Conservation (phyloP, 2,888 invertebrate genomes). For the Yponomeuta evonymella region DNA sequence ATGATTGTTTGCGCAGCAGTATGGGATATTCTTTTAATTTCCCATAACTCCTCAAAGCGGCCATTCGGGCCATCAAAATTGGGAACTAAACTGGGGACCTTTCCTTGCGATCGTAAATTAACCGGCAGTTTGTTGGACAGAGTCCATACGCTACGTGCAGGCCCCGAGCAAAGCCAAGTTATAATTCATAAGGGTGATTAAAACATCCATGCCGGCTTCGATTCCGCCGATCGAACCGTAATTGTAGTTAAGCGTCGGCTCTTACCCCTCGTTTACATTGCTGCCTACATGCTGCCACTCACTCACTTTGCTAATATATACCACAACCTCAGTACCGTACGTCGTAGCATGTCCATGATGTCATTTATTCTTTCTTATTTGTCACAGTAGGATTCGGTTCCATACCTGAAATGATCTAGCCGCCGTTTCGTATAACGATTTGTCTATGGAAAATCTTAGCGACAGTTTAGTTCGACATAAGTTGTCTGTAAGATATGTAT, state of each 20-base stretch:
- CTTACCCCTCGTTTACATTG: background rate
- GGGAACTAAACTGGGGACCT: background rate
- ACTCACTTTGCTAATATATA: too few relatives aligned
- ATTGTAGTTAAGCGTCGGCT: background rate
- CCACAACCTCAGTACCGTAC: background rate
- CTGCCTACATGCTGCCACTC: too few relatives aligned
- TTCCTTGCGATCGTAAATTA: background rate
- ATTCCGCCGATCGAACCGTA: background rate
- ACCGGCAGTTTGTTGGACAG: background rate
- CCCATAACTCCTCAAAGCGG: too few relatives aligned
- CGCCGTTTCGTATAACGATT: too few relatives aligned
- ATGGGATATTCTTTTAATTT: background rate
- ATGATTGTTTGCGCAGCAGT: too few relatives aligned
- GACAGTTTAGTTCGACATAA: too few relatives aligned
- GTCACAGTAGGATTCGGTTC: too few relatives aligned
- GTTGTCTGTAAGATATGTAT: too few relatives aligned
- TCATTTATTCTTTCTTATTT: background rate
- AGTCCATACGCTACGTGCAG: background rate
- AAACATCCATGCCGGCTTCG: background rate
- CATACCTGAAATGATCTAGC: too few relatives aligned
- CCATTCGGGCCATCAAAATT: background rate
- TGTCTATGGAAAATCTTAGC: too few relatives aligned
- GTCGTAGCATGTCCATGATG: background rate
- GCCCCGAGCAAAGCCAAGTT: background rate
- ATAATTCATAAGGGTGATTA: conserved; percentile 2